Base-by-base conservation (phyloP, 2,888 invertebrate genomes). In the Neoitamus cyanurus region DNA sequence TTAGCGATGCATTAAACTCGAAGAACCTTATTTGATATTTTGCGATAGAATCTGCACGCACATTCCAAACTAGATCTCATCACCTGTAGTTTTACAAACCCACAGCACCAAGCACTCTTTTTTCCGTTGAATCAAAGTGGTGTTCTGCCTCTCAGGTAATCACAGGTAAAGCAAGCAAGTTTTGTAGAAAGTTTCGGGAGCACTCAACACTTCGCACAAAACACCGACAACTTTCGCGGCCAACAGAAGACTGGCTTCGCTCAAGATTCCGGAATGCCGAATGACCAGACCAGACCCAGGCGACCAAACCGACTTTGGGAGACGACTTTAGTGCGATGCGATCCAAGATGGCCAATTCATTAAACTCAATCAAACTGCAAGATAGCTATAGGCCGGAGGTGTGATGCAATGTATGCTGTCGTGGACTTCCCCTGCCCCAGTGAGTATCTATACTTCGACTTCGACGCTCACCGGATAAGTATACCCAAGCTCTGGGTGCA, bases 141-240 rank as follows among this genome's bases (percentile, higher is more conserved):
- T 58, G 20, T 20, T 58, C 0, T 9, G 9, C 0, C 58, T 11
- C 1, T 25, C 25, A 58, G 11, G 25, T 58, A 58, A 58, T 58
- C 25, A 20, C 15, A 58, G 25, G 58, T 58, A 58, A 58, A 11
- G 25, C 58, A 2, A 6, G 25, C 2, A 9, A 58, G 20, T 20
- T 6, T 42, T 42, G 4, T 20, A 58, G 58, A 20, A 25, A 58
- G 25, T 20, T 58, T 25, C 7, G 20, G 58, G 25, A 7, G 7
- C 58, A 20, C 58, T 20, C 6, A 9, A 7, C 15, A 25, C 6
- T 7, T 20, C 1, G 7, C 1, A 25, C 58, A 20, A 25, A 58
- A 58, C 9, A 58, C 58, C 58, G 58, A 58, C 58, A 88, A 92
- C 93, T 92, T 92, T 93, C 93, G 92, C 93, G 93, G 93, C 94